Percentiles rank a stretch among this genome's conserved stretches.
Evolutionary conservation across 2,113 vertebrate genomes (phyloP).

Genomic region (Eudyptes chrysolophus): DNA sequence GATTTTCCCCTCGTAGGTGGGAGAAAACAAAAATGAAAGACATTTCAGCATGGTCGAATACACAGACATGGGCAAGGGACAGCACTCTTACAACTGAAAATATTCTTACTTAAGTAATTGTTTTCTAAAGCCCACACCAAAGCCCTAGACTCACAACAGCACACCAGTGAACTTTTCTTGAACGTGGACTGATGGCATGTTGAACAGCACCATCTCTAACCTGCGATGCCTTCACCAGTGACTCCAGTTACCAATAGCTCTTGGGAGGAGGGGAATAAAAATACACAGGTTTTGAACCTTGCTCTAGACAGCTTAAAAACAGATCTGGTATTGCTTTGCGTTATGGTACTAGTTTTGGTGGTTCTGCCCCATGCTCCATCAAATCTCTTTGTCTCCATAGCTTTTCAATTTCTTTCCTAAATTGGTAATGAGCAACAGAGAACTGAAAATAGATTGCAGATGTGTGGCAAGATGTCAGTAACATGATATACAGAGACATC

Average conservation of each 20-base stretch:
- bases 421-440: slow-evolving; percentile 22
- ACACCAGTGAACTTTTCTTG: not conserved
- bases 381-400: not conserved
- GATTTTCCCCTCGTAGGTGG: not conserved
- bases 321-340: not conserved
- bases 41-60: not conserved
- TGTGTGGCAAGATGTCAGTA: slow-evolving; percentile 51
- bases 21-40: not conserved
- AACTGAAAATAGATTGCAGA: slow-evolving; percentile 62
- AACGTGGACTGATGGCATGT: not conserved
- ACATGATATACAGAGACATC: slow-evolving; percentile 51
- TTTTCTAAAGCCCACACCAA: not conserved
- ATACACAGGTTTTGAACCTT: not conserved
- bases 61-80: not conserved
- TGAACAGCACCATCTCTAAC: not conserved
- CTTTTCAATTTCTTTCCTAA: slow-evolving; percentile 51
- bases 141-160: not conserved
- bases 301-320: not conserved
- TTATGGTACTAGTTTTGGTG: not conserved
- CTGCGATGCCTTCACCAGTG: not conserved
- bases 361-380: not conserved
- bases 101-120: not conserved
- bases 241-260: not conserved
- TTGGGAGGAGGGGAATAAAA: not conserved
- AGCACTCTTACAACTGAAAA: not conserved